phyloP scores from a whole-genome alignment of 2,888 invertebrate species.

The Andrena flavipes region DNA sequence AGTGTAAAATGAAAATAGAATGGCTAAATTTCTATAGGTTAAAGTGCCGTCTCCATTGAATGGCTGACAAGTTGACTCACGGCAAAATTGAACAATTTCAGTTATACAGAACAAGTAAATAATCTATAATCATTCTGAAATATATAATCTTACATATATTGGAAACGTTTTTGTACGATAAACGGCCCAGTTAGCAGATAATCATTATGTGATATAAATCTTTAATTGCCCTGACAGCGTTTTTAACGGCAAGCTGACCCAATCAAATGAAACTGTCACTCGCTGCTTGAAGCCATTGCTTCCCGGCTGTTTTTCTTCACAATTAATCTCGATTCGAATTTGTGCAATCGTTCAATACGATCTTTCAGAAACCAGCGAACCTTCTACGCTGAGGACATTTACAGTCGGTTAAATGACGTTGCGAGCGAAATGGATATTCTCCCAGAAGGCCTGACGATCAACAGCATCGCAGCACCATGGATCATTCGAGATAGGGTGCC shows the following conservation, averaged over 20 bases:
- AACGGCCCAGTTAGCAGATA: no score
- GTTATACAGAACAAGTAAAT: no score
- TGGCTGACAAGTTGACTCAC: neutral
- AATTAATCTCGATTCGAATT: neutral
- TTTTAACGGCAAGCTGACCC: no score
- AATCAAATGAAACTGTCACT: neutral
- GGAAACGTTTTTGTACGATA: no score
- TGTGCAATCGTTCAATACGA: neutral
- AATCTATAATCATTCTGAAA: no score
- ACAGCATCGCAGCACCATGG: constrained; percentile 92
- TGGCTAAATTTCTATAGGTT: neutral
- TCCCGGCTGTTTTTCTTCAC: constrained; percentile 40
- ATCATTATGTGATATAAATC: no score
- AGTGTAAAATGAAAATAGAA: constrained; percentile 12
- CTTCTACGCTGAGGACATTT: constrained; percentile 90
- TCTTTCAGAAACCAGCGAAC: constrained; percentile 54
- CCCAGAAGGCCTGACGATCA: constrained; percentile 87
- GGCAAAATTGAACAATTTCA: no score
- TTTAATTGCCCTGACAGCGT: no score
- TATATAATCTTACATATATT: no score
- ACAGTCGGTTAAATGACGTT: constrained; percentile 90
- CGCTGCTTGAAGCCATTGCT: constrained; percentile 26
- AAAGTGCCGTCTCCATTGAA: neutral
- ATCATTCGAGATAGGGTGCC: constrained; percentile 93
- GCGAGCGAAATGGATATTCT: constrained; percentile 86